Conservation (phyloP, 2,888 invertebrate genomes). For the Phalera bucephala region DNA sequence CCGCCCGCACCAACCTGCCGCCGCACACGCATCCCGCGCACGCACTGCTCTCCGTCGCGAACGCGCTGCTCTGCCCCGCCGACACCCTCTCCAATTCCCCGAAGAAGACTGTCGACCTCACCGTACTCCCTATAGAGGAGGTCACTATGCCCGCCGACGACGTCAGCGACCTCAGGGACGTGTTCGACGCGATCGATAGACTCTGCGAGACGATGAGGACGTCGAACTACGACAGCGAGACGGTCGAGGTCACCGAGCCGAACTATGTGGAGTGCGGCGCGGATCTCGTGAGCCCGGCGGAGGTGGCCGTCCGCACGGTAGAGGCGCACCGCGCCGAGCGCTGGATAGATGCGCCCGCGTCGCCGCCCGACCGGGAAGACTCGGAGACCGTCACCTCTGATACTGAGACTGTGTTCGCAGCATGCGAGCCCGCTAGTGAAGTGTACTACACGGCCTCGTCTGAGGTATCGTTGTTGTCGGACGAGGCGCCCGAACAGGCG, state of each 20-base stretch:
- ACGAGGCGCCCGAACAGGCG: conserved; percentile 34
- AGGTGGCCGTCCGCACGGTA: conserved; percentile 41
- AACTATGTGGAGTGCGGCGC: conserved; percentile 24
- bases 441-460: conserved; percentile 74
- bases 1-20: conserved; percentile 52
- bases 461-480: conserved; percentile 64
- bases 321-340: conserved; percentile 40
- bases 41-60: conserved; percentile 54
- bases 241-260: conserved; percentile 2
- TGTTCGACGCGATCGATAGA: conserved; percentile 76
- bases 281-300: conserved; percentile 46
- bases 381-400: conserved; percentile 39
- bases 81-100: conserved; percentile 40
- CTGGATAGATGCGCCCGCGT: conserved; percentile 51
- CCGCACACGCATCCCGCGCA: conserved; percentile 37
- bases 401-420: conserved; percentile 33
- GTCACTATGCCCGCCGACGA: conserved; percentile 55
- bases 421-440: conserved; percentile 41
- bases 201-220: conserved; percentile 76
- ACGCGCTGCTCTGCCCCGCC: conserved; percentile 63
- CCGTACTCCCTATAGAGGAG: conserved; percentile 54
- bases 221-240: conserved; percentile 42
- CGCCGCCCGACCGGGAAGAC: conserved; percentile 45
- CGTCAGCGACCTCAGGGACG: conserved; percentile 70
- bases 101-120: conserved; percentile 14